Percentiles rank a stretch among this genome's conserved stretches.
phyloP scores from a whole-genome alignment of 2,113 vertebrate species.

The Galemys pyrenaicus region DNA sequence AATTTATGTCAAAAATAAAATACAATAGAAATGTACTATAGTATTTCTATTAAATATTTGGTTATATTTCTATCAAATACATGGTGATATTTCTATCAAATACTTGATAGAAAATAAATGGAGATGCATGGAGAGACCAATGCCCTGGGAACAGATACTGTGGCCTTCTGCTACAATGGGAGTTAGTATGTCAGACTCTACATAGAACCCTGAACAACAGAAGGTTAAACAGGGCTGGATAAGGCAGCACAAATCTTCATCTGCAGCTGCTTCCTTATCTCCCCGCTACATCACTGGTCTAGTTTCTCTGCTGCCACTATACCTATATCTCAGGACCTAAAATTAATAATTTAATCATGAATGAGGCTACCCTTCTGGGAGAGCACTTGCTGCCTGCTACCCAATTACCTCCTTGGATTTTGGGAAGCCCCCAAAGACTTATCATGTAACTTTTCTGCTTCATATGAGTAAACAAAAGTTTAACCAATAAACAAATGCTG shows the following conservation, averaged over 20 bases:
- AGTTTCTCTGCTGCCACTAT: neutral
- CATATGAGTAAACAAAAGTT: neutral
- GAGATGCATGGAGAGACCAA: neutral
- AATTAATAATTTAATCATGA: neutral
- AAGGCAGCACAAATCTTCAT: neutral
- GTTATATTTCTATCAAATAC: too few relatives aligned
- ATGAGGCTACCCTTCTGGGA: neutral
- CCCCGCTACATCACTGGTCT: neutral
- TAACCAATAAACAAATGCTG: neutral
- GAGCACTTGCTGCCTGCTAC: neutral
- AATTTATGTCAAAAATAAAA: neutral
- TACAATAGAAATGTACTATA: too few relatives aligned
- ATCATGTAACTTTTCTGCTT: neutral
- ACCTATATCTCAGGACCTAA: neutral
- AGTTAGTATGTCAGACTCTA: neutral
- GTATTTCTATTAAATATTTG: too few relatives aligned
- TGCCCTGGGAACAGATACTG: neutral
- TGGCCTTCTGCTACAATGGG: neutral
- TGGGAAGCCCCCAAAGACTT: neutral
- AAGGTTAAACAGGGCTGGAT: neutral
- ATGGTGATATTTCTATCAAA: neutral
- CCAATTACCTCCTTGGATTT: neutral
- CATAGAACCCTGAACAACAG: neutral
- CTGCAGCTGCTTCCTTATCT: neutral
- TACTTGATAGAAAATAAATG: neutral